Conservation (phyloP, 2,113 vertebrate species). For the Leptodactylus fuscus region DNA sequence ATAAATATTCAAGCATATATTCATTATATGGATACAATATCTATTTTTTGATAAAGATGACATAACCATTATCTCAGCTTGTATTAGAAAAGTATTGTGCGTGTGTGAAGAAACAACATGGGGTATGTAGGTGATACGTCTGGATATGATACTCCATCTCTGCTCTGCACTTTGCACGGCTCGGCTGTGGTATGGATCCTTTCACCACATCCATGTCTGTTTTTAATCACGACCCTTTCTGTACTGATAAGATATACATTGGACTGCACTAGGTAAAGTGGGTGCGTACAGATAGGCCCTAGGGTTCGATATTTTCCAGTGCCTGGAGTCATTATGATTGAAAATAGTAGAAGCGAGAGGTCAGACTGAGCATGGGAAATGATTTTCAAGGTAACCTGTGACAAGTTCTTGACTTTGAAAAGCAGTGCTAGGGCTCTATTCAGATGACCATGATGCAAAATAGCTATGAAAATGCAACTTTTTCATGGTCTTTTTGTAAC, state of each 20-base stretch:
- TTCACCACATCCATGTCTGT: slow-evolving; percentile 45
- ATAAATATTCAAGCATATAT: too few species aligned
- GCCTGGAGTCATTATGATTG: slow-evolving; percentile 12
- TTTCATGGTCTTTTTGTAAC: too few species aligned
- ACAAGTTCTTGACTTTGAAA: not conserved
- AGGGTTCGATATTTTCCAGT: slow-evolving; percentile 30
- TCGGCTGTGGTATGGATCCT: slow-evolving; percentile 26
- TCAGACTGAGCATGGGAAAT: not conserved
- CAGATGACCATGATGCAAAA: too few species aligned
- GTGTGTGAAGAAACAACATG: not conserved
- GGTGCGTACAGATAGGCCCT: slow-evolving; percentile 41
- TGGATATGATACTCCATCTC: not conserved
- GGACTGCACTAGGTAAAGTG: slow-evolving; percentile 30
- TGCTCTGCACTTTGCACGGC: slow-evolving; percentile 37
- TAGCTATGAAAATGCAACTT: too few species aligned
- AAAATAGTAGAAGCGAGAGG: slow-evolving; percentile 16
- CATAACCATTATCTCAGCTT: not conserved
- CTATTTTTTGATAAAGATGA: too few species aligned
- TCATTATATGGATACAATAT: too few species aligned
- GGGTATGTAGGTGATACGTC: slow-evolving; percentile 20
- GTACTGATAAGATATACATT: slow-evolving; percentile 35
- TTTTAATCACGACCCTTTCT: slow-evolving; percentile 35
- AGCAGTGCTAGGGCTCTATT: too few species aligned
- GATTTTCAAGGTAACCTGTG: not conserved
- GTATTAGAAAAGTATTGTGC: not conserved